Evolutionary conservation across 2,888 invertebrate species (phyloP).

Genomic region (Diarsia brunnea): DNA sequence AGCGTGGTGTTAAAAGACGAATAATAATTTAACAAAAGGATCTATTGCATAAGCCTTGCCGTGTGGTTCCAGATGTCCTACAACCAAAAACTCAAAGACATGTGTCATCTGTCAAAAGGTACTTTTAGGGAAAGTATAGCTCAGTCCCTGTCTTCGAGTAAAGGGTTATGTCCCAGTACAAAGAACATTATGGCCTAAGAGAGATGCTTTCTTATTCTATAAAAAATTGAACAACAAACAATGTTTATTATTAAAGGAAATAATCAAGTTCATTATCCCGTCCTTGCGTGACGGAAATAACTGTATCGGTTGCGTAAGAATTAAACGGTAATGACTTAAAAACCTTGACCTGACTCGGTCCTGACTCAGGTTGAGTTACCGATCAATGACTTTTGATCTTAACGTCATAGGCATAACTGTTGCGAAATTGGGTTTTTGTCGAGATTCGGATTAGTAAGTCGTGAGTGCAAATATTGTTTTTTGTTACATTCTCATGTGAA

Average conservation of each 20-base stretch:
- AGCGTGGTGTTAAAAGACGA: neutral
- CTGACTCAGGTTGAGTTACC: conserved; percentile 55
- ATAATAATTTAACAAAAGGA: neutral
- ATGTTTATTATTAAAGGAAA: conserved; percentile 3
- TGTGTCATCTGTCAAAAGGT: neutral
- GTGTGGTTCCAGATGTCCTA: neutral
- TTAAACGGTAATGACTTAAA: conserved; percentile 25
- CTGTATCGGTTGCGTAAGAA: conserved; percentile 56
- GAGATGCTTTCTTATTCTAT: neutral
- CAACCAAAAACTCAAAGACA: neutral
- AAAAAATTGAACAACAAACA: neutral
- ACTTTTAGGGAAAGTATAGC: neutral
- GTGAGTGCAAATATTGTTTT: neutral
- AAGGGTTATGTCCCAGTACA: neutral
- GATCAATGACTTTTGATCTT: conserved; percentile 50
- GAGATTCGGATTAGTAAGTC: conserved; percentile 15
- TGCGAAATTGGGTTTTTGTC: conserved; percentile 38
- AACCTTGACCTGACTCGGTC: conserved; percentile 57
- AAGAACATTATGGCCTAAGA: neutral
- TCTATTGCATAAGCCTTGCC: neutral
- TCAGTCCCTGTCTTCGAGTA: neutral
- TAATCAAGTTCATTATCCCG: conserved; percentile 31
- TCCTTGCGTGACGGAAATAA: conserved; percentile 51
- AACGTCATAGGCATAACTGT: conserved; percentile 36
- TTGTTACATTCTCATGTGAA: conserved; percentile 10